These are phyloP conservation scores for Grapholita molesta DNA, from an alignment of 1,140 invertebrate species.

Conservation along the genomic window DNA sequence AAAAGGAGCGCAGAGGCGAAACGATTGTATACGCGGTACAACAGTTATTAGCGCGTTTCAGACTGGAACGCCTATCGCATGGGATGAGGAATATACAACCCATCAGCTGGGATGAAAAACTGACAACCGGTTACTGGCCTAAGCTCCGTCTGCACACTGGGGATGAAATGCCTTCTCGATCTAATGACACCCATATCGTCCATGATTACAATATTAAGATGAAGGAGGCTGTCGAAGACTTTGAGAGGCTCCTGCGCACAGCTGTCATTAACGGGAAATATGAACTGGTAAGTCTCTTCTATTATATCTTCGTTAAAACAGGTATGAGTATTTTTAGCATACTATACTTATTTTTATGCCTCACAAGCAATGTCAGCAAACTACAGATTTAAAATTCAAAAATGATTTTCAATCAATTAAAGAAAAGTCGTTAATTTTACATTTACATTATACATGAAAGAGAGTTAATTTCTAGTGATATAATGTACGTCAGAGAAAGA, in stretches of 20 bases:
- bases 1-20: slow-evolving; percentile 81
- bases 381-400: no score
- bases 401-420: no score
- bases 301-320: no score
- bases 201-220: slow-evolving; percentile 71
- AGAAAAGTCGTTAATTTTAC: no score
- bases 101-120: slow-evolving; percentile 71
- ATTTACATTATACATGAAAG: no score
- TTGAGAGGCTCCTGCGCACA: slow-evolving; percentile 80
- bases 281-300: slow-evolving; percentile 59
- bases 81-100: slow-evolving; percentile 79
- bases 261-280: slow-evolving; percentile 82
- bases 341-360: no score
- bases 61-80: slow-evolving; percentile 82
- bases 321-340: no score
- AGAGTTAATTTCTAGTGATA: no score
- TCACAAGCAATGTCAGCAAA: no score
- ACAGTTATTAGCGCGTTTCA: slow-evolving; percentile 82
- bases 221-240: slow-evolving; percentile 66
- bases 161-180: slow-evolving; percentile 81
- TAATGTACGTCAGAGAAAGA: no score
- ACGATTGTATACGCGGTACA: slow-evolving; percentile 79
- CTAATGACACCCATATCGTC: slow-evolving; percentile 78
- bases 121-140: slow-evolving; percentile 80
- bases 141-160: slow-evolving; percentile 81